Conservation (phyloP, 2,797 vertebrate genomes). For the Darevskia mixta region DNA sequence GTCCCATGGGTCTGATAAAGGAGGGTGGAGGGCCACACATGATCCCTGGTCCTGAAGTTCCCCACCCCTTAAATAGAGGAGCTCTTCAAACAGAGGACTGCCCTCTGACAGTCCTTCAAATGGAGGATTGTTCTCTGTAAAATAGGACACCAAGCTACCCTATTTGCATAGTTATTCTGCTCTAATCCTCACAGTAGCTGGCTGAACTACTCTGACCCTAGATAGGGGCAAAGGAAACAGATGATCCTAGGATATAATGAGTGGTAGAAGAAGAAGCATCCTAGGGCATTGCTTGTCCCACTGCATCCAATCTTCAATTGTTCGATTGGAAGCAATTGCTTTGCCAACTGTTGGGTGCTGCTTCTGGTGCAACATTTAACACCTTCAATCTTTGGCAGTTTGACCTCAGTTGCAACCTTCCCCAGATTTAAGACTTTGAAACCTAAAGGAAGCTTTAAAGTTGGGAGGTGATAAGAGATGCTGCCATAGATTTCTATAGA, state of each 20-base stretch:
- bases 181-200: background rate
- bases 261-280: background rate
- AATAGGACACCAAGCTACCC: background rate
- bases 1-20: too few species aligned
- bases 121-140: background rate
- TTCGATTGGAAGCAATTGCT: background rate
- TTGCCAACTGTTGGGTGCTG: background rate
- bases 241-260: background rate
- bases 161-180: background rate
- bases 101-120: too few species aligned
- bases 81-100: too few species aligned
- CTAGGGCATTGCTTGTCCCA: background rate
- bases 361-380: background rate
- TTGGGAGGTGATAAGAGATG: background rate
- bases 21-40: too few species aligned
- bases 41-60: background rate
- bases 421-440: background rate
- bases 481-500: background rate
- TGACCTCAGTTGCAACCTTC: background rate
- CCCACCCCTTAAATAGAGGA: too few species aligned
- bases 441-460: background rate
- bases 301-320: too few species aligned
- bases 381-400: background rate
- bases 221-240: background rate
- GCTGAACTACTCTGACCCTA: background rate